Conservation (phyloP, 2,888 invertebrate species). For the Artemia sinica region DNA sequence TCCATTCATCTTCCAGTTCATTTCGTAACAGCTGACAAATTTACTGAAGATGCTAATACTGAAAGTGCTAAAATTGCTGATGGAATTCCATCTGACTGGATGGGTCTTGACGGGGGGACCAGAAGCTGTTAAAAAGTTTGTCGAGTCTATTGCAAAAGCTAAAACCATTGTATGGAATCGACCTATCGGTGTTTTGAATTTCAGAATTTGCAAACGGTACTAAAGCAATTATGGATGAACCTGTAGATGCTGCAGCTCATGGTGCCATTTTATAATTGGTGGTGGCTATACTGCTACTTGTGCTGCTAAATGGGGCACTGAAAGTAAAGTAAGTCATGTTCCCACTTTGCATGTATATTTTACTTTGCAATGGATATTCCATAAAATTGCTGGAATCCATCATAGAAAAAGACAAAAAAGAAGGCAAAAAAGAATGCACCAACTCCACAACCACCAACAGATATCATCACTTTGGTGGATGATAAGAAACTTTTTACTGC, state of each 20-base stretch:
- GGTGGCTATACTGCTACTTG: slow-evolving; percentile 95
- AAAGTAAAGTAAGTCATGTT: slow-evolving; percentile 83
- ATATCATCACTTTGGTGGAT: no score
- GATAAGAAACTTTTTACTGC: no score
- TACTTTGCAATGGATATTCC: no score
- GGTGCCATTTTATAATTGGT: slow-evolving; percentile 75
- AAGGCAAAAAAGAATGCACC: no score
- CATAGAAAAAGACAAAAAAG: no score
- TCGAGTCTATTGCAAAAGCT: slow-evolving; percentile 61
- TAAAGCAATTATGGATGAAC: slow-evolving; percentile 77
- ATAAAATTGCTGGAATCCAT: no score
- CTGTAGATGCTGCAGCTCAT: slow-evolving; percentile 64
- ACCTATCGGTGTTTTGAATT: slow-evolving; percentile 95
- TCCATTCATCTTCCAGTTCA: slow-evolving; percentile 86
- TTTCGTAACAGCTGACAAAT: slow-evolving; percentile 86
- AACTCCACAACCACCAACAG: no score
- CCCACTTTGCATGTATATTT: slow-evolving; percentile 40
- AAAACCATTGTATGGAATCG: slow-evolving; percentile 99
- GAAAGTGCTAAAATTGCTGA: slow-evolving; percentile 54
- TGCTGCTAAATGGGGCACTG: slow-evolving; percentile 87
- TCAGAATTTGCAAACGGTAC: slow-evolving; percentile 78
- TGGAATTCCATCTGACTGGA: slow-evolving; percentile 82
- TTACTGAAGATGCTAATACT: slow-evolving; percentile 70
- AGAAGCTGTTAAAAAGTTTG: slow-evolving; percentile 57
- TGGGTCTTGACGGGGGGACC: slow-evolving; percentile 89